phyloP scores from a whole-genome alignment of 2,113 vertebrate genomes.

The Eidolon helvum region DNA sequence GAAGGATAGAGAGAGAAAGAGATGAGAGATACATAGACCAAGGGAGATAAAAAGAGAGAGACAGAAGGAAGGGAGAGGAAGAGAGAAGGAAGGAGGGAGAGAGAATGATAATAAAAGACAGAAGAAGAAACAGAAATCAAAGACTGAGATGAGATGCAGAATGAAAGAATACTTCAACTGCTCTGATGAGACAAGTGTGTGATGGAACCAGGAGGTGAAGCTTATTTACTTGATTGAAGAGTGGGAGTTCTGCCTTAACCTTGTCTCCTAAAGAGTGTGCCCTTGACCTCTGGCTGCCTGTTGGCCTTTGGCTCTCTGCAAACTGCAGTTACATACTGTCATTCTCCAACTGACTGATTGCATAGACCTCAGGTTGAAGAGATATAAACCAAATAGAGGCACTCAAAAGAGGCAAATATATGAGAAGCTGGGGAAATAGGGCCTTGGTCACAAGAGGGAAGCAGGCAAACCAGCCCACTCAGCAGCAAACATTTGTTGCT shows the following conservation, averaged over 20 bases:
- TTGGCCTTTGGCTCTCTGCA: background rate
- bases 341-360: background rate
- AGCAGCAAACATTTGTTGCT: background rate
- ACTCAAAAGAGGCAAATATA: background rate
- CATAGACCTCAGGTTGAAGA: background rate
- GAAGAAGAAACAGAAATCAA: background rate
- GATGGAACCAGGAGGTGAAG: background rate
- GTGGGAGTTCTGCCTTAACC: background rate
- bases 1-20: background rate
- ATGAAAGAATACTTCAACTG: background rate
- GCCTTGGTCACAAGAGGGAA: conserved; percentile 30
- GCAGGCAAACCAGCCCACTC: background rate
- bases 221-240: background rate
- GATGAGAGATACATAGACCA: background rate
- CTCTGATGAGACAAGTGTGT: background rate
- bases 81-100: background rate
- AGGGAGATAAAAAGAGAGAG: background rate
- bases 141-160: background rate
- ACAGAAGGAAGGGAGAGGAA: background rate
- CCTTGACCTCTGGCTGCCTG: background rate
- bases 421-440: background rate
- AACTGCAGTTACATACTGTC: background rate
- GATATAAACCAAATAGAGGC: background rate
- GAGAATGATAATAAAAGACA: background rate
- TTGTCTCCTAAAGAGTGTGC: background rate